A percentile compares a stretch with the other conserved stretches of the same genome.
Conservation (phyloP, 2,888 invertebrate species). For the Hesperia comma region DNA sequence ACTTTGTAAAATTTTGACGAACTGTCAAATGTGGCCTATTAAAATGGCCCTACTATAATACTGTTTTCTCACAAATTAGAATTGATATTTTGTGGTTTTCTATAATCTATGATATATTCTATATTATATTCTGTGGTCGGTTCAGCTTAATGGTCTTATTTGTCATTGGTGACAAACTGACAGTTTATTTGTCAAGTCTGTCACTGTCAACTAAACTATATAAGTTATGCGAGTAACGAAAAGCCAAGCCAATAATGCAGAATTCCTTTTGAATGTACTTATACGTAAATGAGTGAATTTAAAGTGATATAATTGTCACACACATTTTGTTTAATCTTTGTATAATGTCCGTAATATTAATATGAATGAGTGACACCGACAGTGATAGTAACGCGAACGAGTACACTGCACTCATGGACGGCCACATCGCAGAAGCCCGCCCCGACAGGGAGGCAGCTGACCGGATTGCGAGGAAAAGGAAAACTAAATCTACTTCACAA, state of each 20-base stretch:
- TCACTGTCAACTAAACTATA: neutral
- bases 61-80: too few relatives aligned
- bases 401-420: conserved; percentile 93
- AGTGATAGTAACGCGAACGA: conserved; percentile 86
- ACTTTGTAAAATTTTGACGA: too few relatives aligned
- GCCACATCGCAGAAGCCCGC: conserved; percentile 88
- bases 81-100: too few relatives aligned
- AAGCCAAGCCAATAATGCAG: neutral
- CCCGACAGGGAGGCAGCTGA: conserved; percentile 82
- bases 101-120: too few relatives aligned
- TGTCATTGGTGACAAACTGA: too few relatives aligned
- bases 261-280: neutral
- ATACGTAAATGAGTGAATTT: neutral
- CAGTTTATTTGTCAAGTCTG: neutral
- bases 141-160: too few relatives aligned
- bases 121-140: too few relatives aligned
- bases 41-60: too few relatives aligned
- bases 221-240: neutral
- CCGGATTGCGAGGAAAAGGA: conserved; percentile 82
- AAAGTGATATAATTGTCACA: neutral
- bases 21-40: too few relatives aligned
- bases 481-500: conserved; percentile 78
- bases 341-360: conserved; percentile 30
- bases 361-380: conserved; percentile 73
- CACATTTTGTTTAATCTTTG: neutral